Evolutionary conservation across 2,888 invertebrate genomes (phyloP).

Genomic region (Eurytoma adleriae): DNA sequence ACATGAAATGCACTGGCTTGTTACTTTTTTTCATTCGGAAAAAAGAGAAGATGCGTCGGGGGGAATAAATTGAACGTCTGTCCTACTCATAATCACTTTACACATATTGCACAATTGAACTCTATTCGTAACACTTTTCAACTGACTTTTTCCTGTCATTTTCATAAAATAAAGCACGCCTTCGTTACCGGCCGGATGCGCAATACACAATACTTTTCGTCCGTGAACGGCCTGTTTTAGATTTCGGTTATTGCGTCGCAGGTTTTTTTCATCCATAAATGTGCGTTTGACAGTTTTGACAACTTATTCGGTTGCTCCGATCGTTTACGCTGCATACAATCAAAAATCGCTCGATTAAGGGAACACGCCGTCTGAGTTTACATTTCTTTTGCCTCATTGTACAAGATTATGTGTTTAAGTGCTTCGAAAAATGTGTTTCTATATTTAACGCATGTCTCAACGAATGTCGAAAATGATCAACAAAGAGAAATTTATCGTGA

Average conservation of each 20-base stretch:
- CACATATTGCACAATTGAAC: slow-evolving; percentile 56
- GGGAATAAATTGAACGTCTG: slow-evolving; percentile 30
- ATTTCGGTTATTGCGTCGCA: not conserved
- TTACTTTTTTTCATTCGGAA: not conserved
- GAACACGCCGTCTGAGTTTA: slow-evolving; percentile 41
- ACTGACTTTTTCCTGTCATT: slow-evolving; percentile 30
- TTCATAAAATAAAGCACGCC: slow-evolving; percentile 41
- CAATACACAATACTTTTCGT: not conserved
- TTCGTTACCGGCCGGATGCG: slow-evolving; percentile 19
- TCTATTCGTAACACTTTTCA: slow-evolving; percentile 29
- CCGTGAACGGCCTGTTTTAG: not conserved
- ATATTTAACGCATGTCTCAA: slow-evolving; percentile 27
- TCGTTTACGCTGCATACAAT: slow-evolving; percentile 47
- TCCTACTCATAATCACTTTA: slow-evolving; percentile 55
- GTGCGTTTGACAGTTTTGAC: slow-evolving; percentile 52
- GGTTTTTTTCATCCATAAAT: slow-evolving; percentile 33
- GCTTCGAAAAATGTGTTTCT: not conserved
- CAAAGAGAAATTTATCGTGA: slow-evolving; percentile 39
- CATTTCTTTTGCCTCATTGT: slow-evolving; percentile 29
- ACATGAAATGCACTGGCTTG: slow-evolving; percentile 34
- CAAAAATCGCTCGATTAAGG: slow-evolving; percentile 58
- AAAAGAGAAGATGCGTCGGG: slow-evolving; percentile 33
- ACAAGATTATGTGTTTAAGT: slow-evolving; percentile 40
- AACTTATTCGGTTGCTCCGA: slow-evolving; percentile 46
- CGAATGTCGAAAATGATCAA: slow-evolving; percentile 48